phyloP scores from a whole-genome alignment of 2,888 invertebrate species.

The Papilio demoleus region DNA sequence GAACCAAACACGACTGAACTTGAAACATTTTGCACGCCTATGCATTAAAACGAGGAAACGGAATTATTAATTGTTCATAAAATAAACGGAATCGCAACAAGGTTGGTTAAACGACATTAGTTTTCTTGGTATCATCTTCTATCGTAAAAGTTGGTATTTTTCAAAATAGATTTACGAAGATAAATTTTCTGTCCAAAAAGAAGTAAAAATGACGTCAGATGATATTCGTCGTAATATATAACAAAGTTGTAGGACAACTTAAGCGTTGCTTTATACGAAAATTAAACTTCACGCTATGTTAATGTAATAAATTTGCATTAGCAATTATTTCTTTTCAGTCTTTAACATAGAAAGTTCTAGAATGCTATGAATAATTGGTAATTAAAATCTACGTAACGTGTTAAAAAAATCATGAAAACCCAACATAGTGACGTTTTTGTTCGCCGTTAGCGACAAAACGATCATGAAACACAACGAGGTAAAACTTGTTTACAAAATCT shows the following conservation, averaged over 20 bases:
- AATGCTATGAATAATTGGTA: background rate
- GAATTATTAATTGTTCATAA: background rate
- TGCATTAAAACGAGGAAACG: constrained; percentile 1
- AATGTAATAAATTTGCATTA: constrained; percentile 11
- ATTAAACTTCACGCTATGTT: constrained; percentile 8
- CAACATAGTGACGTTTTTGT: constrained; percentile 6
- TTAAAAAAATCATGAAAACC: background rate
- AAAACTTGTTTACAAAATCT: constrained; percentile 24
- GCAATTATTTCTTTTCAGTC: background rate
- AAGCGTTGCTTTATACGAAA: background rate
- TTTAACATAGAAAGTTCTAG: background rate
- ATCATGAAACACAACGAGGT: constrained; percentile 3
- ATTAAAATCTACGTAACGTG: background rate
- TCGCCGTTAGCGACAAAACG: constrained; percentile 14
- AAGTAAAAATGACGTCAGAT: constrained; percentile 3
- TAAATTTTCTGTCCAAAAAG: background rate
- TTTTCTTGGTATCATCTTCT: too few species aligned
- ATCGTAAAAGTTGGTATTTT: too few species aligned
- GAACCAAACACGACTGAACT: background rate
- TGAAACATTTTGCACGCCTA: background rate
- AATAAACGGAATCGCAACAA: background rate
- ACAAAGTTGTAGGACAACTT: constrained; percentile 11
- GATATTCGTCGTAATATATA: background rate
- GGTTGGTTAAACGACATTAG: background rate
- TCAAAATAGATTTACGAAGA: too few species aligned